A percentile compares a stretch with the other conserved stretches of the same genome.
Evolutionary conservation across 2,797 vertebrate species (phyloP).

Genomic region (Oreortyx pictus): DNA sequence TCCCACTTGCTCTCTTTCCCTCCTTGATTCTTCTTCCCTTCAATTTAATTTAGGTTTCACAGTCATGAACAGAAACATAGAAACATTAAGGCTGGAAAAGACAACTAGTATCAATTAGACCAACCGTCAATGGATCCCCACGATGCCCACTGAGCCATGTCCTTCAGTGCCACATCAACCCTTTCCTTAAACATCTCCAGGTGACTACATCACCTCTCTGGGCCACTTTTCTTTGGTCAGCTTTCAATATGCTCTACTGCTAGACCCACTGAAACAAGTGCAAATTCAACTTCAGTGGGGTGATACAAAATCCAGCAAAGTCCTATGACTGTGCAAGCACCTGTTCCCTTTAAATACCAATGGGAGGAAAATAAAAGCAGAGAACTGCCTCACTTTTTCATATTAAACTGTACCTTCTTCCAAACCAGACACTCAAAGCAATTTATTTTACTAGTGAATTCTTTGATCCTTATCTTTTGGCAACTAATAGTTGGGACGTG

Average conservation of each 20-base stretch:
- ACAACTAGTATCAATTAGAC: too few species aligned
- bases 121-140: too few species aligned
- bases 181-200: too few species aligned
- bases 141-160: too few species aligned
- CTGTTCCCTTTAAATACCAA: background rate
- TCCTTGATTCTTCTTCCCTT: background rate
- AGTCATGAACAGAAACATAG: background rate
- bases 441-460: constrained; percentile 35
- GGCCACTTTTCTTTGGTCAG: background rate
- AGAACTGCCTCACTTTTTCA: background rate
- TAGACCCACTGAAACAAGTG: background rate
- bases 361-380: background rate
- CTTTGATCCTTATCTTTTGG: constrained; percentile 30
- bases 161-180: too few species aligned
- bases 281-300: background rate
- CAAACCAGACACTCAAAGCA: constrained; percentile 7
- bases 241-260: background rate
- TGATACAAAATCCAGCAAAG: background rate
- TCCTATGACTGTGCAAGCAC: background rate
- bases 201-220: too few species aligned
- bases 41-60: background rate
- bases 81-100: too few species aligned
- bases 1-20: background rate
- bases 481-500: constrained; percentile 30
- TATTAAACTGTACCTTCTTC: background rate